Conservation (phyloP, 2,797 vertebrate species). For the Hydrolagus colliei region DNA sequence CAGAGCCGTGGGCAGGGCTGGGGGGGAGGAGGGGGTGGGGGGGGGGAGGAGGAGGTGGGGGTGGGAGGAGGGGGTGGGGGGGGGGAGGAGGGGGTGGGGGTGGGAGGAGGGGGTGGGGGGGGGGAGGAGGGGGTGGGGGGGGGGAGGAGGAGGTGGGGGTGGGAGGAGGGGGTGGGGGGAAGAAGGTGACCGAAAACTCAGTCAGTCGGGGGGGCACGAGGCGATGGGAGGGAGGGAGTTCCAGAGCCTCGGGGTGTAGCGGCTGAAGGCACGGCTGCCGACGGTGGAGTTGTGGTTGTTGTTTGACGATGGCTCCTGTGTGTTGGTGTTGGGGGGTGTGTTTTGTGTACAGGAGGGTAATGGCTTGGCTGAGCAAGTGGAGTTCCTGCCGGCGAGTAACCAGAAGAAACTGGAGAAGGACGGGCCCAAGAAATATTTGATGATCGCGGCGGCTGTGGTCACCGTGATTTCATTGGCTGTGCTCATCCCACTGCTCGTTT, state of each 20-base stretch:
- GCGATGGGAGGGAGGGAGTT: not conserved
- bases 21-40: no score
- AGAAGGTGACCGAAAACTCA: no score
- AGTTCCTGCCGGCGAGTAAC: conserved; percentile 78
- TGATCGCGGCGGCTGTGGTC: conserved; percentile 48
- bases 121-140: no score
- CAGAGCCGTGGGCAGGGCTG: no score
- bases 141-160: no score
- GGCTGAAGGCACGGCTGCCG: no score
- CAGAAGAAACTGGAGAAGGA: conserved; percentile 78
- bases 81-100: no score
- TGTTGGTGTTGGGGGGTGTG: not conserved
- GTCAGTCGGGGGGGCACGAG: not conserved
- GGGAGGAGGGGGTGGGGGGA: no score
- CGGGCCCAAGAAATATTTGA: conserved; percentile 52
- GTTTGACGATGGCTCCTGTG: not conserved
- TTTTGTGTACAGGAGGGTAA: conserved; percentile 49
- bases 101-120: no score
- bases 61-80: no score
- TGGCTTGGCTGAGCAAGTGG: conserved; percentile 60
- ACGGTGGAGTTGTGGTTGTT: not conserved
- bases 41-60: no score
- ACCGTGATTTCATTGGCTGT: conserved; percentile 58
- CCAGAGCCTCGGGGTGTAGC: no score
- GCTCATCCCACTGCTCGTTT: conserved; percentile 69